Percentiles rank a stretch among this genome's conserved stretches.
Conservation (phyloP, 1,140 invertebrate genomes). For the Lucilia cuprina region DNA sequence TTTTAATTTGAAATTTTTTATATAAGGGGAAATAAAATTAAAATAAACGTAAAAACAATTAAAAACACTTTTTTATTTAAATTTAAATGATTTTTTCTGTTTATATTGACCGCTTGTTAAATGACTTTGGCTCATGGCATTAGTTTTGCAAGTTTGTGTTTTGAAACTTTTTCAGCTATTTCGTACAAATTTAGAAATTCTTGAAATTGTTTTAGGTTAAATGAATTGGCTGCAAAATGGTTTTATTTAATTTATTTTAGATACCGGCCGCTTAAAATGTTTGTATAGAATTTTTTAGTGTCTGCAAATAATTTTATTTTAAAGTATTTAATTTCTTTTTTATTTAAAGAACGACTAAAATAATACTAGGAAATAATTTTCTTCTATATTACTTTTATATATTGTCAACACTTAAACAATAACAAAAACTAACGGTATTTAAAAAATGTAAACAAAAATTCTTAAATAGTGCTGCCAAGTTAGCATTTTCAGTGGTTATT, state of each 20-base stretch:
- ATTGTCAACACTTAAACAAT: too few relatives aligned
- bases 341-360: too few relatives aligned
- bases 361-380: too few relatives aligned
- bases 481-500: too few relatives aligned
- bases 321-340: background rate
- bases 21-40: too few relatives aligned
- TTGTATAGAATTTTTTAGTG: background rate
- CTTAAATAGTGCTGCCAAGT: too few relatives aligned
- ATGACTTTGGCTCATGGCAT: constrained; percentile 23
- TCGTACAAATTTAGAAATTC: constrained; percentile 14
- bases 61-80: background rate
- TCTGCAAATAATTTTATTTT: background rate
- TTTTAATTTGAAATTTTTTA: background rate
- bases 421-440: too few relatives aligned
- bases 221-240: background rate
- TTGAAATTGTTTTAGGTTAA: constrained; percentile 5
- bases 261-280: background rate
- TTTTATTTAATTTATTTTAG: background rate
- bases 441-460: too few relatives aligned
- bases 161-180: background rate
- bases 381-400: too few relatives aligned
- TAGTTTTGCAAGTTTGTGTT: background rate
- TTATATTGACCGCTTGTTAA: constrained; percentile 5
- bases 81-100: background rate
- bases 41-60: background rate